These are phyloP conservation scores for Nematopogon swammerdamellus DNA, from an alignment of 2,888 invertebrate species.

Conservation along the genomic window DNA sequence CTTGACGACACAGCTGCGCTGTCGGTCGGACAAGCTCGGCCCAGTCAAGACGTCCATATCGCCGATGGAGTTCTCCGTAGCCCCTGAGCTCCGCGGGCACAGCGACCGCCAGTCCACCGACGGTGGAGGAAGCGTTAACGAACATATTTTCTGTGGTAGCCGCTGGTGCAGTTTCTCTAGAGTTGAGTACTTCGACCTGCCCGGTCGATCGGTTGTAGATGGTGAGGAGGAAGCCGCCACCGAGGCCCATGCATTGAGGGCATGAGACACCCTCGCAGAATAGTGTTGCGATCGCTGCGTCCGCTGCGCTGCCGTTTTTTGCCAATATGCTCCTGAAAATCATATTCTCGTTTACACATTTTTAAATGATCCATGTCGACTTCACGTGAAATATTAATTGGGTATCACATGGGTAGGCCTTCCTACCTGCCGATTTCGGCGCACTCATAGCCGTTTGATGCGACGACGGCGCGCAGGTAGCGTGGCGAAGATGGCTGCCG, in stretches of 20 bases:
- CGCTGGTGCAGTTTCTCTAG: slow-evolving; percentile 65
- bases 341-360: no score
- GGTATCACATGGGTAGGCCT: no score
- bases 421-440: slow-evolving; percentile 69
- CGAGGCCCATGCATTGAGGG: slow-evolving; percentile 70
- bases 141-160: slow-evolving; percentile 62
- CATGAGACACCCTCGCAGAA: slow-evolving; percentile 73
- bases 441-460: slow-evolving; percentile 73
- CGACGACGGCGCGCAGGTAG: slow-evolving; percentile 58
- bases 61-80: slow-evolving; percentile 64
- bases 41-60: slow-evolving; percentile 69
- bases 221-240: slow-evolving; percentile 75
- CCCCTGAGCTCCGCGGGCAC: slow-evolving; percentile 79
- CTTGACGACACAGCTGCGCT: slow-evolving; percentile 63
- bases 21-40: slow-evolving; percentile 64
- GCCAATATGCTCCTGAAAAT: slow-evolving; percentile 51
- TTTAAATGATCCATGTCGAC: no score
- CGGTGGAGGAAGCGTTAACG: slow-evolving; percentile 11
- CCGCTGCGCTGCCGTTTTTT: slow-evolving; percentile 65
- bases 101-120: slow-evolving; percentile 61
- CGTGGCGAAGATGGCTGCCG: slow-evolving; percentile 27
- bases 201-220: slow-evolving; percentile 56
- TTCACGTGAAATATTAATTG: no score
- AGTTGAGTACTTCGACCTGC: slow-evolving; percentile 53
- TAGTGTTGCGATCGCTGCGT: slow-evolving; percentile 70